Conservation (phyloP, 2,888 invertebrate genomes). For the Orchesella flavescens region DNA sequence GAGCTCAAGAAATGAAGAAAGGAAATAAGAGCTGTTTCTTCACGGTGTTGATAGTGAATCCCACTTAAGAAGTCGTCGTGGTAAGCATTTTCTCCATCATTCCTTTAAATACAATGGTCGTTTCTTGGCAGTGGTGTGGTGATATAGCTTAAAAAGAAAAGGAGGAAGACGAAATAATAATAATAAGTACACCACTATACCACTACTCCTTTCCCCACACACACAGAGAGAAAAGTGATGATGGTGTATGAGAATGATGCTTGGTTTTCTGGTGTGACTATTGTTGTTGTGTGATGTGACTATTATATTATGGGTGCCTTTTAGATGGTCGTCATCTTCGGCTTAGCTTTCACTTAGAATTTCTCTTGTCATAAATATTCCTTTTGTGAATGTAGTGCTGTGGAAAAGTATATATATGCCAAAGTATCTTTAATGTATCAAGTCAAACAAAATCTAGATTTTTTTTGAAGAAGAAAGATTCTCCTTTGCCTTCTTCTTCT, state of each 20-base stretch:
- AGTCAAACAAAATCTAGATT: conserved; percentile 27
- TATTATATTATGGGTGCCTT: conserved; percentile 60
- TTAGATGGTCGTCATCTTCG: conserved; percentile 59
- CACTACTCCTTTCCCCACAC: neutral
- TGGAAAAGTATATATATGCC: conserved; percentile 52
- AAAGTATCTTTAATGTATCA: conserved; percentile 44
- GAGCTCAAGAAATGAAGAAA: conserved; percentile 34
- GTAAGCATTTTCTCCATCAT: conserved; percentile 61
- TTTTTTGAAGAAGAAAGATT: conserved; percentile 14
- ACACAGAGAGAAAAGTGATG: conserved; percentile 16
- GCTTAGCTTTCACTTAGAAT: conserved; percentile 64
- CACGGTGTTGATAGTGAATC: conserved; percentile 65
- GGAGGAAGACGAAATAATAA: neutral
- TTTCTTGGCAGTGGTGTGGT: conserved; percentile 38
- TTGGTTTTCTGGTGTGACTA: conserved; percentile 23
- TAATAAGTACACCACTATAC: neutral
- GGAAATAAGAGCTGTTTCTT: conserved; percentile 46
- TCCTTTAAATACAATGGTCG: conserved; percentile 64
- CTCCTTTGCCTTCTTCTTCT: neutral
- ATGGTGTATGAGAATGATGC: conserved; percentile 1
- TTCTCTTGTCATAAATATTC: conserved; percentile 61
- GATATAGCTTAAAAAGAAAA: conserved; percentile 51
- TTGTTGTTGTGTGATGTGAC: conserved; percentile 60
- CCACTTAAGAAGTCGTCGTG: conserved; percentile 64
- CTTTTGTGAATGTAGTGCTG: conserved; percentile 48